Evolutionary conservation across 2,113 vertebrate genomes (phyloP).

Genomic region (Naja naja): DNA sequence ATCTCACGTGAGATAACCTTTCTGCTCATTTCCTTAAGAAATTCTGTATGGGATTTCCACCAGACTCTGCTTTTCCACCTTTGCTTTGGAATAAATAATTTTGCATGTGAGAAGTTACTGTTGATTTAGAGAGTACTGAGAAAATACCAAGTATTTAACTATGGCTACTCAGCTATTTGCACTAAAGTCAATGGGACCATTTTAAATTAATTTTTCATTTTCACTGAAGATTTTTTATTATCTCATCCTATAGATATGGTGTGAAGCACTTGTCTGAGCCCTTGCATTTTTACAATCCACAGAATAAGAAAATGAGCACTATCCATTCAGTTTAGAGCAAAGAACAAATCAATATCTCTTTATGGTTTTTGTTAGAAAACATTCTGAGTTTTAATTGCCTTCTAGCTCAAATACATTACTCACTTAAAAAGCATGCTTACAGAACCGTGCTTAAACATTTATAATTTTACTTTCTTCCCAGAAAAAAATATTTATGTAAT

Average conservation of each 20-base stretch:
- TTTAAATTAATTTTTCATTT: slow-evolving; percentile 34
- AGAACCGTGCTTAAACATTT: slow-evolving; percentile 49
- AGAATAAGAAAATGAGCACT: slow-evolving; percentile 22
- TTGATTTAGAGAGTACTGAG: slow-evolving; percentile 3
- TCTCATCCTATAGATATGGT: slow-evolving; percentile 36
- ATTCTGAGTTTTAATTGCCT: slow-evolving; percentile 33
- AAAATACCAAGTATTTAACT: slow-evolving; percentile 24
- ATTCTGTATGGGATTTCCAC: slow-evolving; percentile 40
- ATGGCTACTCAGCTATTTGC: slow-evolving; percentile 35
- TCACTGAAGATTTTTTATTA: slow-evolving; percentile 36
- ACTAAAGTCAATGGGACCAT: slow-evolving; percentile 42
- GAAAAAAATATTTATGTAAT: slow-evolving; percentile 40
- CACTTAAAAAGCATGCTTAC: slow-evolving; percentile 55
- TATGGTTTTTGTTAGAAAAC: slow-evolving; percentile 34
- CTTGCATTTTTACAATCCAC: slow-evolving; percentile 45
- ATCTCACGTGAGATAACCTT: neutral
- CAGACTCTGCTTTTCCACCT: neutral
- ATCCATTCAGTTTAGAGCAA: slow-evolving; percentile 40
- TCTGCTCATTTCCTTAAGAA: slow-evolving; percentile 39
- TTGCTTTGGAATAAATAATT: slow-evolving; percentile 34
- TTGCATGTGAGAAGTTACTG: slow-evolving; percentile 1
- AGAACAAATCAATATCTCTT: slow-evolving; percentile 46
- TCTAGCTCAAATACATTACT: slow-evolving; percentile 40
- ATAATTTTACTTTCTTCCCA: slow-evolving; percentile 29
- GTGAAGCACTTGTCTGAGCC: slow-evolving; percentile 31